Evolutionary conservation across 2,113 vertebrate genomes (phyloP), one percentile per base, ranked within the genome.

Genomic region (Anser cygnoides): DNA sequence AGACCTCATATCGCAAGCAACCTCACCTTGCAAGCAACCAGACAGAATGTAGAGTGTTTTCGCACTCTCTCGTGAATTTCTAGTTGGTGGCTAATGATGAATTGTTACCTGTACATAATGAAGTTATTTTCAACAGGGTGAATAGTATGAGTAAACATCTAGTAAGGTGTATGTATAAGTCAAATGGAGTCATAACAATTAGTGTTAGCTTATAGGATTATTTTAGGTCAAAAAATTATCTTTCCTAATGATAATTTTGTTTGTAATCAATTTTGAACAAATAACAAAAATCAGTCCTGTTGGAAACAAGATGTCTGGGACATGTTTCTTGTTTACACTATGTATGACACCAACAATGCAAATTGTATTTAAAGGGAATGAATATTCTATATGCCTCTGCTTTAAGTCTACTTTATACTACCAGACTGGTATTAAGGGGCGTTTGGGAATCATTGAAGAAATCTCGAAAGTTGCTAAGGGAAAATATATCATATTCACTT

Each of bases 251-350:
- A 70, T 63, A 90, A 35, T 71, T 94, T 70, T 63, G 68, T 95
- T 96, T 89, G n/a, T 93, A 92, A 93, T 93, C 68, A 84, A 89
- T 96, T 97, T 89, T 76, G 54, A 87, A 84, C 22, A 82, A 91
- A 75, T 23, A 72, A 81, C 63, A 80, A 90, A 93, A 94, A 87
- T 84, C 43, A 75, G 7, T 76, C 43, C 39, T 66, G 37, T 43
- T 84, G 52, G 33, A 72, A 93, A 86, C 49, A 88, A 70, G 25
- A 3, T 14, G 37, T 81, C 7, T 90, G 83, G 59, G 55, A 92
- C 16, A n/a, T 37, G 41, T 3, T 3, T 89, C 4, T 71, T 52
- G n/a, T 90, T 93, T 88, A 67, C 11, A 41, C 26, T 70, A 6
- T 15, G 33, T 39, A 8, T 86, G 39, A 58, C 31, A 58, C 21